Evolutionary conservation across 2,888 invertebrate species (phyloP).

Genomic region (Dichetophora obliterata): DNA sequence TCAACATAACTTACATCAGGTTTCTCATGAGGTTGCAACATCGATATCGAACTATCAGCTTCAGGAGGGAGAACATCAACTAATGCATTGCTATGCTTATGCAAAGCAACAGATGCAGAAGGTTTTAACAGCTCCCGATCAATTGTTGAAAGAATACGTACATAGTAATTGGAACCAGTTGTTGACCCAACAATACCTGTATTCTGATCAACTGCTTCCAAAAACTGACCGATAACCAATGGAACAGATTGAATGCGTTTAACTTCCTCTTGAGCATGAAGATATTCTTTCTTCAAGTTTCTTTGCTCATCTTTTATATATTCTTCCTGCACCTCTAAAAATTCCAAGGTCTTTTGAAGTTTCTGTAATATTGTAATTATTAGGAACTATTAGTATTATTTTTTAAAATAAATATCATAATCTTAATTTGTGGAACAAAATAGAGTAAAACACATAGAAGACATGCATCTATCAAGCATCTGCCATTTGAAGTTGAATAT

Average conservation of each 20-base stretch:
- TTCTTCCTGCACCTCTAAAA: conserved; percentile 98
- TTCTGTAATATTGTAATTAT: conserved; percentile 76
- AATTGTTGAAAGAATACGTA: conserved; percentile 97
- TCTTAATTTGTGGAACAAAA: too few species aligned
- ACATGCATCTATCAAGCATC: too few species aligned
- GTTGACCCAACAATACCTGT: conserved; percentile 99
- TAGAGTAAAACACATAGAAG: too few species aligned
- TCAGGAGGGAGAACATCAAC: conserved; percentile 99
- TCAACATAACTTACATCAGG: conserved; percentile 98
- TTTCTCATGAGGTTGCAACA: conserved; percentile 97
- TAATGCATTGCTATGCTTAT: conserved; percentile 99
- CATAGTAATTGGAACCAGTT: conserved; percentile 99
- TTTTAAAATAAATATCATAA: background rate
- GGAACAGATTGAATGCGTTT: conserved; percentile 99
- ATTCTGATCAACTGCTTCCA: conserved; percentile 99
- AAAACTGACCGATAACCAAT: conserved; percentile 97
- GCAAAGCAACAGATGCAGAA: conserved; percentile 97
- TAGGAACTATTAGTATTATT: background rate
- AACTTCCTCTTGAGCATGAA: conserved; percentile 98
- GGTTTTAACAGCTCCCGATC: conserved; percentile 97
- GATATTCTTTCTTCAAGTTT: conserved; percentile 97
- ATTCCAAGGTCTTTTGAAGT: conserved; percentile 95
- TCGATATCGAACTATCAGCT: conserved; percentile 98
- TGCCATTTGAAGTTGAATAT: too few species aligned
- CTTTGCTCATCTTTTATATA: conserved; percentile 99